Conservation (phyloP, 1,140 invertebrate species). For the Zaprionus lachaisei region DNA sequence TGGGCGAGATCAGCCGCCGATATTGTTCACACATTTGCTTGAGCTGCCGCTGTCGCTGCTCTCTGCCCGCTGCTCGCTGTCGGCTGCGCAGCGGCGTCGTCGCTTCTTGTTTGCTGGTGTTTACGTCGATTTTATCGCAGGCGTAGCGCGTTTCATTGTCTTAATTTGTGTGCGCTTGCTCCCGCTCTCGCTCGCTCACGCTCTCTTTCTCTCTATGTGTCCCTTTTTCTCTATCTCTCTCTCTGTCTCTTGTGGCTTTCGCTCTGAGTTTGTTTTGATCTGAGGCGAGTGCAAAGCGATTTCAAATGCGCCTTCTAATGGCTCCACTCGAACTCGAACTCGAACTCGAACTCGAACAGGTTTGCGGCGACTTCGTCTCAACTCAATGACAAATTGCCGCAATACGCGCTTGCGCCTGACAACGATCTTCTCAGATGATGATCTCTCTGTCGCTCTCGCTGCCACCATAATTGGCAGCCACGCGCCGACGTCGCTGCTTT, state of each 20-base stretch:
- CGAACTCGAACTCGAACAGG: conserved; percentile 30
- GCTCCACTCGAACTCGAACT: conserved; percentile 1
- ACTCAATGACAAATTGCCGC: conserved; percentile 50
- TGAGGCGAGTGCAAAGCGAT: conserved; percentile 25
- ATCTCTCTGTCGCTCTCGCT: conserved; percentile 32
- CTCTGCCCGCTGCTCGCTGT: conserved; percentile 16
- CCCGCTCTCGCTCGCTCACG: neutral
- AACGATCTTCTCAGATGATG: conserved; percentile 44
- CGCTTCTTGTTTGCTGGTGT: conserved; percentile 55
- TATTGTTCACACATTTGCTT: conserved; percentile 80
- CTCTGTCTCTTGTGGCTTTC: neutral
- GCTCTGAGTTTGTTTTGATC: conserved; percentile 27
- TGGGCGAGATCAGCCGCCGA: conserved; percentile 74
- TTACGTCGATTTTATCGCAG: conserved; percentile 73
- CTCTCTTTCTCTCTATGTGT: conserved; percentile 1
- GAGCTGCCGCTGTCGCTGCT: conserved; percentile 49
- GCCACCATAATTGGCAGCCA: conserved; percentile 70
- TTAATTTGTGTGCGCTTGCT: conserved; percentile 66
- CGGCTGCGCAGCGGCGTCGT: conserved; percentile 30
- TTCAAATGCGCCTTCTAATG: conserved; percentile 47
- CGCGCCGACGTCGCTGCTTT: conserved; percentile 44
- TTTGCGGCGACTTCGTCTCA: conserved; percentile 52
- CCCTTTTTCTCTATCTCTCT: conserved; percentile 8
- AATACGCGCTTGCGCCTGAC: conserved; percentile 30
- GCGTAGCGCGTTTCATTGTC: conserved; percentile 76